phyloP scores from a whole-genome alignment of 2,113 vertebrate genomes.

The Oryzias melastigma region DNA sequence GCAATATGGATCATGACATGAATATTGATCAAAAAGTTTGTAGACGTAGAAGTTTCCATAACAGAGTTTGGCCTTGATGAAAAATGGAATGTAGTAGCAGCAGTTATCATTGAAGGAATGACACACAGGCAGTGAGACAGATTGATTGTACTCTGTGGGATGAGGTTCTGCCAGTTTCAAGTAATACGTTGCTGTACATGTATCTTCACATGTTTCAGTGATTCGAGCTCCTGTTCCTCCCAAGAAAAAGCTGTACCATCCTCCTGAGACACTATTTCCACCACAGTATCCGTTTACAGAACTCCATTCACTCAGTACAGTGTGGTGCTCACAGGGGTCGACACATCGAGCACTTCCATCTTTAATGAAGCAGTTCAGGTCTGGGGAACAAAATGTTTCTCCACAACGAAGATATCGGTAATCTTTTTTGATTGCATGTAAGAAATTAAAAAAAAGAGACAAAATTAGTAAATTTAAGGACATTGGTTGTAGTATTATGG shows the following conservation, averaged over 20 bases:
- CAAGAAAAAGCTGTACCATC: slow-evolving; percentile 60
- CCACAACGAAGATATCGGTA: not conserved
- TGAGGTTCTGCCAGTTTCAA: slow-evolving; percentile 40
- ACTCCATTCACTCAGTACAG: slow-evolving; percentile 54
- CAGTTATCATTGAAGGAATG: fast-evolving
- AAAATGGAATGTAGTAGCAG: slow-evolving; percentile 2
- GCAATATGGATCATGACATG: slow-evolving; percentile 26
- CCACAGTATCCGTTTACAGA: slow-evolving; percentile 38
- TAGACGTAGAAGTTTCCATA: slow-evolving; percentile 53
- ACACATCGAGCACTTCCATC: slow-evolving; percentile 13
- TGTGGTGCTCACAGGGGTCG: slow-evolving; percentile 53
- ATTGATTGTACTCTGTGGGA: slow-evolving; percentile 30
- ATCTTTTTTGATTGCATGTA: not conserved
- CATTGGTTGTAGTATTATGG: too few relatives aligned
- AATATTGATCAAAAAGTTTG: slow-evolving; percentile 11
- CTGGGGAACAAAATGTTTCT: slow-evolving; percentile 29
- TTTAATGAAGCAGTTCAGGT: slow-evolving; percentile 40
- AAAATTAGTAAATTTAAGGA: too few relatives aligned
- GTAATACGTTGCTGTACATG: slow-evolving; percentile 48
- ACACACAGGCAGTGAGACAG: slow-evolving; percentile 37
- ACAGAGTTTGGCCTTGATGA: slow-evolving; percentile 61
- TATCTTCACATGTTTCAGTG: slow-evolving; percentile 43
- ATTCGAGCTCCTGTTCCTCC: slow-evolving; percentile 29
- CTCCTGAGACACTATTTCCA: not conserved
- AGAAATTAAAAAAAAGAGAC: not conserved